Evolutionary conservation across 2,113 vertebrate species (phyloP).

Genomic region (Turdus rufiventris): DNA sequence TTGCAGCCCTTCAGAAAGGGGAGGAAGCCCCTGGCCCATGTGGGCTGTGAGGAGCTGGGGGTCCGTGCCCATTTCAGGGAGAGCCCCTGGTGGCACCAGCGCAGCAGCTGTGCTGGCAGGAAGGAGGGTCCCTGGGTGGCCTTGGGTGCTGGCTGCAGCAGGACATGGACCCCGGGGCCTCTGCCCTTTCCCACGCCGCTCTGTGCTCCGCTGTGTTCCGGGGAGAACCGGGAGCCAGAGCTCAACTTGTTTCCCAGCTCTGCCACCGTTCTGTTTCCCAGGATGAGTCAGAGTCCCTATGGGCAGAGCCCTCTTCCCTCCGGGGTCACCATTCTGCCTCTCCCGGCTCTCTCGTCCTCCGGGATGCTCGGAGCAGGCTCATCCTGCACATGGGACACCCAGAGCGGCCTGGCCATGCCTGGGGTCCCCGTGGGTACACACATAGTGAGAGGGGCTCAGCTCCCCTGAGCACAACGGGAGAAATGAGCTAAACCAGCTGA

Average conservation of each 20-base stretch:
- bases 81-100: neutral
- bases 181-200: conserved; percentile 41
- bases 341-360: neutral
- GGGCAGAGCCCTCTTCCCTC: neutral
- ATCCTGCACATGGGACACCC: fast-evolving
- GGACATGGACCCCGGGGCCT: neutral
- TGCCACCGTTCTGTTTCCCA: conserved; percentile 21
- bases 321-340: neutral
- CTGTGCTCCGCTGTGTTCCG: neutral
- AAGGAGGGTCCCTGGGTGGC: neutral
- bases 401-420: fast-evolving
- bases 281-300: conserved; percentile 7
- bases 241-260: neutral
- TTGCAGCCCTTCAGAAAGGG: neutral
- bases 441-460: fast-evolving
- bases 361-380: fast-evolving
- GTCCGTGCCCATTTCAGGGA: neutral
- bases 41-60: neutral
- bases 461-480: fast-evolving
- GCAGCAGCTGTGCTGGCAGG: fast-evolving
- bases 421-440: fast-evolving
- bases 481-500: neutral
- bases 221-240: neutral
- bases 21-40: neutral
- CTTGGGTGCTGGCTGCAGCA: neutral